Conservation (phyloP, 2,113 vertebrate species). For the Tragelaphus buxtoni region DNA sequence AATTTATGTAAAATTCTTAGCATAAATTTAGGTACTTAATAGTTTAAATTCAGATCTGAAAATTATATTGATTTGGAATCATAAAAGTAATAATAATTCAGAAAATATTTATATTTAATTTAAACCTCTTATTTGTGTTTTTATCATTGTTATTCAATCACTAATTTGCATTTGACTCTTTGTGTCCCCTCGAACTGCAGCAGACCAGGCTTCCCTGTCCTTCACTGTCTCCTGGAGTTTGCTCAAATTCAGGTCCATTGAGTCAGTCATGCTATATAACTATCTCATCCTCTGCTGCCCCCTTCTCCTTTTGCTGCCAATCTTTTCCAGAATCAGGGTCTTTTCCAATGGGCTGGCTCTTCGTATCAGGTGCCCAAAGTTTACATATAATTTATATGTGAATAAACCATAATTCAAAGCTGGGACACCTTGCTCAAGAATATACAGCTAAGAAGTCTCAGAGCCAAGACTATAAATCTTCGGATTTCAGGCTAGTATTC, state of each 20-base stretch:
- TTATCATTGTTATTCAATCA: not conserved
- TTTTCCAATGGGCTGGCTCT: not conserved
- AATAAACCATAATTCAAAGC: not conserved
- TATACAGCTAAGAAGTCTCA: not conserved
- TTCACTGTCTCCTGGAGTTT: not conserved
- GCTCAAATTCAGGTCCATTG: not conserved
- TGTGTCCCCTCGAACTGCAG: not conserved
- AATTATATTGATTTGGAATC: constrained; percentile 25
- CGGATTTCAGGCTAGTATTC: not conserved
- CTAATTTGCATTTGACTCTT: not conserved
- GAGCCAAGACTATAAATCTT: not conserved
- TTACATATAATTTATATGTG: not conserved
- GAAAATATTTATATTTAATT: constrained; percentile 21
- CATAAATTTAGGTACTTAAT: not conserved
- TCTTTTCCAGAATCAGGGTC: not conserved
- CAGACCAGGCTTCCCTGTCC: not conserved
- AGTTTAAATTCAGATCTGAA: not conserved
- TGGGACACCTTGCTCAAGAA: not conserved
- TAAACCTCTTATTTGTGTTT: not conserved
- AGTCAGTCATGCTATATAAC: not conserved
- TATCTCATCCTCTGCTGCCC: not conserved
- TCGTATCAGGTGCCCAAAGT: not conserved
- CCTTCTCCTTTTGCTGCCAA: not conserved
- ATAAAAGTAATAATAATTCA: not conserved
- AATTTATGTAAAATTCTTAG: not conserved